Base-by-base conservation (phyloP, 2,797 vertebrate genomes). In the Atherinosoma microstoma region DNA sequence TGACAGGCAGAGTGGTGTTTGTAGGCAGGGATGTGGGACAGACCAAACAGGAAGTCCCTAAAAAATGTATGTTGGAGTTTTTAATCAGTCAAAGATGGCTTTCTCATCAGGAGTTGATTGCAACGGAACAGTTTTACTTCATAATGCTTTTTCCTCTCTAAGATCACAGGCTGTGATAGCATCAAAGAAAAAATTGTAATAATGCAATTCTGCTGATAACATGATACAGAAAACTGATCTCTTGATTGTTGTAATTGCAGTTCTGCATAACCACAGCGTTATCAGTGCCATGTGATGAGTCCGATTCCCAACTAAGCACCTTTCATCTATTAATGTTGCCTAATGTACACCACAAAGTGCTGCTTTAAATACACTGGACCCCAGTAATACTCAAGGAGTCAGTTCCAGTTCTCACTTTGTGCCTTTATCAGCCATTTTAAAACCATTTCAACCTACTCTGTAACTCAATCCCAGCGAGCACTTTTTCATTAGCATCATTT, bases 1-100 rank as follows among this genome's bases (percentile, higher is more conserved):
- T 83, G 75, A 64, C 84, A 76, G 78, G 59, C 74, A 79, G 81
- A 51, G 80, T 64, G 82, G 80, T 68, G 83, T 79, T 76, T 32
- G 76, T 78, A 60, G 82, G 77, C 73, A 83, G 86, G 92, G 93
- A 94, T 94, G 89, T 90, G 83, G 84, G 83, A 86, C 87, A 95
- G 94, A 95, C 94, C 92, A 94, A 95, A 95, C 93, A 95, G 94
- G 94, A 95, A 94, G 90, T 90, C 74, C 80, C 89, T 89, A 93
- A 93, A 47, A 92, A 94, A 93, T 95, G 90, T 86, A 92, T 85
- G 90, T 73, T 77, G 78, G 78, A 76, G 86, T 91, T 92, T 94
- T 94, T 94, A 95, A 95, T 95, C 92, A 95, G 91, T 81, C 61
- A 87, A 89, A 90, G 90, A 91, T 91, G 89, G 83, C 81, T 84